Base-by-base conservation (phyloP, 1,140 invertebrate species). In the Metopolophium dirhodum region DNA sequence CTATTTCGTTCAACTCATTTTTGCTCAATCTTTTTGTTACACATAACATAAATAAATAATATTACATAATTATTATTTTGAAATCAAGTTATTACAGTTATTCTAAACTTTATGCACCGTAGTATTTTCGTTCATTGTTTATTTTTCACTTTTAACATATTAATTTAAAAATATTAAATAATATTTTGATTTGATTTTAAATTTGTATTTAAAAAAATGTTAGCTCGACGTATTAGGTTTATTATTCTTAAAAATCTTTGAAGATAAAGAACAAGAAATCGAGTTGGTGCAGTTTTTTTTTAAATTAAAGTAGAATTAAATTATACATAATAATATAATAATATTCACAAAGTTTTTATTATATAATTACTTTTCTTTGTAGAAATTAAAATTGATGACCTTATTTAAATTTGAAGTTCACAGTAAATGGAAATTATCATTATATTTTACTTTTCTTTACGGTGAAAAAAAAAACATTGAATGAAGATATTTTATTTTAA, bases 281-380 rank as follows among this genome's bases (percentile, higher is more conserved):
- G 61, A 77, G 61, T 77, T 77, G 61, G 61, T 77, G 30, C n/a
- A 77, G 4, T 77, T n/a, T 14, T 68, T 77, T 77, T 77, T 77
- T 26, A 26, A 77, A 77, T 77, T 30, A 77, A 77, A 77, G 61
- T 77, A 77, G 30, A 77, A 77, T 77, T 77, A 77, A 77, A 77
- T 77, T 77, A 77, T 77, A 77, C 14, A 77, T n/a, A 77, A 77
- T n/a, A 77, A 77, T 77, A 77, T 77, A 77, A 68, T 68, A 68
- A 77, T 77, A 77, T 77, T n/a, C 61, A 18, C n/a, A 77, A 77
- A n/a, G 61, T 77, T 77, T 77, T 77, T 77, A 77, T 77, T 77
- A 77, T 77, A 77, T 77, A 77, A 77, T 77, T 77, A 77, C 61
- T 77, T 77, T 77, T 77, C 61, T 77, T 77, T 77, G n/a, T 77